These are phyloP conservation scores for Rhopalosiphum nymphaeae DNA, from an alignment of 2,888 invertebrate genomes.

Conservation along the genomic window DNA sequence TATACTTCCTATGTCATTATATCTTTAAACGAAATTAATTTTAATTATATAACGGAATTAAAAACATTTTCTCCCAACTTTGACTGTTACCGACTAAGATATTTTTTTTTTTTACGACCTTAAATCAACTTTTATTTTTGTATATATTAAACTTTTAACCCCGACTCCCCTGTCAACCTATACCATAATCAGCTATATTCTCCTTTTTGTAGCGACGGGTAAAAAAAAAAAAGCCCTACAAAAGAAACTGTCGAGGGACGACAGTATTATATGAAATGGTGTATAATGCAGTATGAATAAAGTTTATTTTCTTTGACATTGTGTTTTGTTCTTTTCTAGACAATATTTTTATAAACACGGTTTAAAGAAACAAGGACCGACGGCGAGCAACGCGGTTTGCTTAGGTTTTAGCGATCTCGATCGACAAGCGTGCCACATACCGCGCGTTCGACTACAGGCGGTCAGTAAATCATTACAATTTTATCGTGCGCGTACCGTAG, in stretches of 20 bases:
- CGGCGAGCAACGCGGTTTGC: neutral
- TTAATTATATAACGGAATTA: conserved; percentile 35
- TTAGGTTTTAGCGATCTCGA: neutral
- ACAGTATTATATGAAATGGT: conserved; percentile 32
- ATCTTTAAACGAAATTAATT: conserved; percentile 43
- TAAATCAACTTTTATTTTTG: conserved; percentile 58
- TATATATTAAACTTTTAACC: conserved; percentile 22
- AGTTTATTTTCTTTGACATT: conserved; percentile 48
- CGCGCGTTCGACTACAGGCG: neutral
- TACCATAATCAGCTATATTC: neutral
- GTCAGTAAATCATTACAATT: neutral
- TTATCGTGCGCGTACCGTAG: neutral
- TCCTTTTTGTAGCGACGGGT: neutral
- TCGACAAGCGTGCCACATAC: neutral
- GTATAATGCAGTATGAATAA: conserved; percentile 49
- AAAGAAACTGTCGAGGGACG: conserved; percentile 8
- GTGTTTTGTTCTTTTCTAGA: neutral
- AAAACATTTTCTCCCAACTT: conserved; percentile 24
- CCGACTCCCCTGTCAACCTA: neutral
- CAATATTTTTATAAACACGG: neutral
- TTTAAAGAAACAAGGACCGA: neutral
- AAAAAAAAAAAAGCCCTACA: conserved; percentile 9
- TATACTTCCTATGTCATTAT: neutral
- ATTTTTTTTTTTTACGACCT: conserved; percentile 39
- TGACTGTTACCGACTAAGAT: conserved; percentile 32